Evolutionary conservation across 2,797 vertebrate genomes (phyloP).

Genomic region (Anabas testudineus): DNA sequence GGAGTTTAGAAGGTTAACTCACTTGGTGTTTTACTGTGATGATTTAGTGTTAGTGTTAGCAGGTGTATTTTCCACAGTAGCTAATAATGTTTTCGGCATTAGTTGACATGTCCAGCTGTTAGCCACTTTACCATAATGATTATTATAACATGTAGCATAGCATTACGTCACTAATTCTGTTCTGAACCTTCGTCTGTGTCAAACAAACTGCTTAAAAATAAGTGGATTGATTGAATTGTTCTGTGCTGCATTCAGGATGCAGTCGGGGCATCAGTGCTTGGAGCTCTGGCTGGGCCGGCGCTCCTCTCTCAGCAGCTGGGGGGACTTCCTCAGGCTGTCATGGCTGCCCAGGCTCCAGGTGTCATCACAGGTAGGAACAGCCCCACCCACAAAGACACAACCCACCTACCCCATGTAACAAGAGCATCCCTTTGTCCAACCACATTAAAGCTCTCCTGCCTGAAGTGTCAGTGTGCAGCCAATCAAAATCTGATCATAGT

Average conservation of each 20-base stretch:
- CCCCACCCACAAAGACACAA: not conserved
- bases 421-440: not conserved
- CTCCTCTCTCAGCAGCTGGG: constrained; percentile 88
- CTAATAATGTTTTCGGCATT: no score
- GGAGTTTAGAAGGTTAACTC: no score
- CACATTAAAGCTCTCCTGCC: not conserved
- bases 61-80: no score
- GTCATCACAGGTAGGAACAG: constrained; percentile 90
- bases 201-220: no score
- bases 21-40: no score
- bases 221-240: no score
- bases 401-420: not conserved
- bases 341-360: constrained; percentile 94
- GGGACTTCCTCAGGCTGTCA: constrained; percentile 90
- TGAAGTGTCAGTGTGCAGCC: not conserved
- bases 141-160: no score
- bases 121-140: no score
- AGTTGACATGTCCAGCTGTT: no score
- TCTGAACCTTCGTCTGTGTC: no score
- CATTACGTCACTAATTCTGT: no score
- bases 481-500: not conserved
- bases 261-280: constrained; percentile 90
- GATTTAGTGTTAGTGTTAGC: no score
- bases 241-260: constrained; percentile 83
- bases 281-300: constrained; percentile 87